These are phyloP conservation scores for Nasonia vitripennis DNA, from an alignment of 1,140 invertebrate genomes.

Conservation along the genomic window DNA sequence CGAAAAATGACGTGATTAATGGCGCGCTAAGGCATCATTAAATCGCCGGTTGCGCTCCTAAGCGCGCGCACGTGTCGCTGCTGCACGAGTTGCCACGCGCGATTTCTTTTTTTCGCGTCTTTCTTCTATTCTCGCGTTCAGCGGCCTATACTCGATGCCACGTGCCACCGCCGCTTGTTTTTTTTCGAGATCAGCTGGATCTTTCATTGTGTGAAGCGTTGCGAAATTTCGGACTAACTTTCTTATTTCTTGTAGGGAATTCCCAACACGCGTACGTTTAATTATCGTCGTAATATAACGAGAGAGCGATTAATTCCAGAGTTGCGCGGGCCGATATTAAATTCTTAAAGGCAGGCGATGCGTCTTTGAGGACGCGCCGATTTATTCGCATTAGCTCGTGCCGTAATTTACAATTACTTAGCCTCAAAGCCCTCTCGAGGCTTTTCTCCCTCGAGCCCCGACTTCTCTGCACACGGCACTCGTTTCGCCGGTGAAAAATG, in stretches of 20 bases:
- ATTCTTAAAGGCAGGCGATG: slow-evolving; percentile 22
- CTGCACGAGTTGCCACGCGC: not conserved
- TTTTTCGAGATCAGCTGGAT: not conserved
- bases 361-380: slow-evolving; percentile 1
- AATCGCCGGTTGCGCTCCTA: not conserved
- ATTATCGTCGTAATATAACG: too few relatives aligned
- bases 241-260: not conserved
- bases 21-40: slow-evolving; percentile 22
- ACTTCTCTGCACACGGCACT: not conserved
- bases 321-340: slow-evolving; percentile 6
- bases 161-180: not conserved
- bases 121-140: not conserved
- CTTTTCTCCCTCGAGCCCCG: slow-evolving; percentile 22
- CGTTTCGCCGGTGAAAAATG: slow-evolving; percentile 59
- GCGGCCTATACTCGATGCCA: not conserved
- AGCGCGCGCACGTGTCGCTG: slow-evolving; percentile 31
- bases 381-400: slow-evolving; percentile 44
- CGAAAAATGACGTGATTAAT: slow-evolving; percentile 34
- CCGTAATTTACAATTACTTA: slow-evolving; percentile 53
- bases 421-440: slow-evolving; percentile 17
- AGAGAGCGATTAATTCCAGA: too few relatives aligned
- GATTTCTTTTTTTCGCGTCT: not conserved
- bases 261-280: not conserved
- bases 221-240: not conserved
- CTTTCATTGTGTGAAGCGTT: not conserved